These are phyloP conservation scores for Thamnaconus septentrionalis DNA, from an alignment of 2,113 vertebrate species.

Conservation along the genomic window DNA sequence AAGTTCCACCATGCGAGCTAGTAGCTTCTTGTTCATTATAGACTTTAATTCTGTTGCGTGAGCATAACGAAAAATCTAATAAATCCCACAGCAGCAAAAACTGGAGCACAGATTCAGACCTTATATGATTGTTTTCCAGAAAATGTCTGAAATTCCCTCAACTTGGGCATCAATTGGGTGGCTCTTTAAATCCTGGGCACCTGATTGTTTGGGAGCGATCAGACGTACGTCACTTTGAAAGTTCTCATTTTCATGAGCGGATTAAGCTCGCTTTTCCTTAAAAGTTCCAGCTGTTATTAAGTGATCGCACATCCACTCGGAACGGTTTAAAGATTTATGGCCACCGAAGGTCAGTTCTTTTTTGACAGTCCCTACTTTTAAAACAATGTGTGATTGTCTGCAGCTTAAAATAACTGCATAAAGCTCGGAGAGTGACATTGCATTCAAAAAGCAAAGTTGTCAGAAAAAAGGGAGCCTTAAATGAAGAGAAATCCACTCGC, in stretches of 20 bases:
- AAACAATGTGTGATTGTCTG: conserved; percentile 16
- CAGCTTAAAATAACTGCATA: conserved; percentile 24
- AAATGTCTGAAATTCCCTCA: no score
- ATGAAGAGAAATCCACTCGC: conserved; percentile 6
- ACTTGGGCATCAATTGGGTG: no score
- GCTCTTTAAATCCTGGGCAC: no score
- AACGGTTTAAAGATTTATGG: conserved; percentile 13
- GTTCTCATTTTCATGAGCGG: neutral
- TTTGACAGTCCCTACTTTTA: conserved; percentile 16
- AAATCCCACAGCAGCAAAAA: no score
- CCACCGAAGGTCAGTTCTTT: conserved; percentile 8
- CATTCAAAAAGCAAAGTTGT: conserved; percentile 23
- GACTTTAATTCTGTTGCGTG: no score
- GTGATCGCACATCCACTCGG: conserved; percentile 3
- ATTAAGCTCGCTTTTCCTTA: neutral
- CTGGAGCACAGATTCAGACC: no score
- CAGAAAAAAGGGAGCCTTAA: conserved; percentile 21
- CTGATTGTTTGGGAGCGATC: no score
- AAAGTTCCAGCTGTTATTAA: neutral
- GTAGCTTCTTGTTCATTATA: no score
- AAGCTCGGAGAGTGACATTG: conserved; percentile 15
- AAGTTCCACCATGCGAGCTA: no score
- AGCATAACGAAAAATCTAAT: no score
- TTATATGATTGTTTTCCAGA: no score
- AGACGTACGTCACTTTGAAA: neutral